These are phyloP conservation scores for Priocnemis perturbator DNA, from an alignment of 2,888 invertebrate species.

Conservation along the genomic window DNA sequence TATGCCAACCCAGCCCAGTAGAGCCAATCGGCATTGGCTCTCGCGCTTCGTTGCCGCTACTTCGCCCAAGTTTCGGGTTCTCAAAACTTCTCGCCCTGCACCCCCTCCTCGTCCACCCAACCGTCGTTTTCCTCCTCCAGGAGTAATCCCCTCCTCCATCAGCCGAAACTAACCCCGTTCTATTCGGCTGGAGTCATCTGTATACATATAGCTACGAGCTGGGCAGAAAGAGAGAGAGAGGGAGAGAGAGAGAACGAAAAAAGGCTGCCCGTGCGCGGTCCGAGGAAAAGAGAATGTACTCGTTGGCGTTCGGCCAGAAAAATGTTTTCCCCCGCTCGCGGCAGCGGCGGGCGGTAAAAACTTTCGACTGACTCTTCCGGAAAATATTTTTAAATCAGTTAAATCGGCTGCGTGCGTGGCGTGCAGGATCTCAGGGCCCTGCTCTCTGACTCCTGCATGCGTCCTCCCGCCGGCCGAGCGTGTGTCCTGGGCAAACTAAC, in stretches of 20 bases:
- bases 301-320: constrained; percentile 21
- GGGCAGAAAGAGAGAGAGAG: not conserved
- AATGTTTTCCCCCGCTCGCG: constrained; percentile 26
- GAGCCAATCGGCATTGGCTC: constrained; percentile 47
- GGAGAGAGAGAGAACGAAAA: not conserved
- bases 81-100: constrained; percentile 37
- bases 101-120: constrained; percentile 1
- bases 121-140: constrained; percentile 2
- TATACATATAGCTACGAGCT: not conserved
- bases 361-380: constrained; percentile 28
- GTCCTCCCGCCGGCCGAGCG: not conserved
- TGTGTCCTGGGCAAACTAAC: not conserved
- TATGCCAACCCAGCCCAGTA: constrained; percentile 29
- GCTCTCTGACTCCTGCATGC: not conserved
- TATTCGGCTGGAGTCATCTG: not conserved
- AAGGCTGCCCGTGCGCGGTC: not conserved
- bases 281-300: constrained; percentile 30
- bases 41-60: constrained; percentile 32
- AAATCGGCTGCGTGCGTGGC: constrained; percentile 15
- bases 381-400: constrained; percentile 40
- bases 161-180: constrained; percentile 8
- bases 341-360: constrained; percentile 17
- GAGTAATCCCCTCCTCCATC: not conserved
- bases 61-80: constrained; percentile 38
- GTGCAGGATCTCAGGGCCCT: not conserved